Percentiles rank a stretch among this genome's conserved stretches.
Conservation (phyloP, 2,797 vertebrate genomes). For the Pseudopleuronectes americanus region DNA sequence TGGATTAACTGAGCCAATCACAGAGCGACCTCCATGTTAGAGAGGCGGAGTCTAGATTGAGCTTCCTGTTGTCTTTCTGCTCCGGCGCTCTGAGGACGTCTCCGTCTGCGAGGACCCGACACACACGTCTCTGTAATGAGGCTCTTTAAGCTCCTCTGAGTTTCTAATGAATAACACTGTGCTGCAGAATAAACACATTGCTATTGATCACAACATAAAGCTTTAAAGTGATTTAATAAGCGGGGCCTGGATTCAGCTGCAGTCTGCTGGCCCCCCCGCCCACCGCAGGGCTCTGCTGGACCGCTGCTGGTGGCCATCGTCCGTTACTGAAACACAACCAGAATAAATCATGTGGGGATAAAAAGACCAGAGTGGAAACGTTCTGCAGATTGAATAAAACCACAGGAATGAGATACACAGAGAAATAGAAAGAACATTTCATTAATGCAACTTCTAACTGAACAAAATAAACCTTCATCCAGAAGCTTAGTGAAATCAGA, state of each 20-base stretch:
- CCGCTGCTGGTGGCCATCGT: too few relatives aligned
- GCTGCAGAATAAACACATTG: constrained; percentile 46
- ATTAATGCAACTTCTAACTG: too few relatives aligned
- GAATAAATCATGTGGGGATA: too few relatives aligned
- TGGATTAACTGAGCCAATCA: too few relatives aligned
- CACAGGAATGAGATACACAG: not conserved
- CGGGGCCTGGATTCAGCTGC: constrained; percentile 1
- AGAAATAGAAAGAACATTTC: too few relatives aligned
- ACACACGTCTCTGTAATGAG: constrained; percentile 20
- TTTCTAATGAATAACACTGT: constrained; percentile 35
- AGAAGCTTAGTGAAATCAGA: too few relatives aligned
- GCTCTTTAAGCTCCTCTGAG: constrained; percentile 28
- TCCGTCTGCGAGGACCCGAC: constrained; percentile 7
- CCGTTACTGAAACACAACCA: too few relatives aligned
- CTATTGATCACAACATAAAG: constrained; percentile 46
- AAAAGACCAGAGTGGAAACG: constrained; percentile 16
- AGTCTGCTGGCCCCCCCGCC: not conserved
- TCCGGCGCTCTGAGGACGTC: constrained; percentile 44
- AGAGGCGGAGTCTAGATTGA: too few relatives aligned
- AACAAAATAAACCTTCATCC: too few relatives aligned
- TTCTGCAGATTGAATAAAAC: constrained; percentile 21
- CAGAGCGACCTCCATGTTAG: too few relatives aligned
- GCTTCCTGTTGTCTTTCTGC: not conserved
- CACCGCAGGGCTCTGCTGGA: not conserved
- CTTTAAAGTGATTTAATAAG: constrained; percentile 40